Evolutionary conservation across 2,888 invertebrate species (phyloP).

Genomic region (Tenthredo amoena): DNA sequence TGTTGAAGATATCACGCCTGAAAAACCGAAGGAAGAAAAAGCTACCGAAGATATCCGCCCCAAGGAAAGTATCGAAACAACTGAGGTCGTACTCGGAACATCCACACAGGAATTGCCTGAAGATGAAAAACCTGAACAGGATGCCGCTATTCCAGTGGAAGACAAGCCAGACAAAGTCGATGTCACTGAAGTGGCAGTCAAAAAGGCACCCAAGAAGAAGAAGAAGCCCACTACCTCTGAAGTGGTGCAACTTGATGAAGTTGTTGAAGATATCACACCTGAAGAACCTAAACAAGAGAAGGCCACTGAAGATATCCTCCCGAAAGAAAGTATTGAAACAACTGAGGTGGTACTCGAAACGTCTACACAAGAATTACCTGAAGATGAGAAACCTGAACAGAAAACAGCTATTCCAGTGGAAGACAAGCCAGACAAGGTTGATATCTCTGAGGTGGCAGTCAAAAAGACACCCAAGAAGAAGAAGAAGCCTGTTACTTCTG

Average conservation of each 20-base stretch:
- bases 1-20: slow-evolving; percentile 63
- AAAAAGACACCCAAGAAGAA: slow-evolving; percentile 72
- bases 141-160: slow-evolving; percentile 61
- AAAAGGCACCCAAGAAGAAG: slow-evolving; percentile 62
- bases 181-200: slow-evolving; percentile 55
- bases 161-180: slow-evolving; percentile 57
- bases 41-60: slow-evolving; percentile 61
- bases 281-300: slow-evolving; percentile 62
- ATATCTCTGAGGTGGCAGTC: slow-evolving; percentile 55
- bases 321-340: slow-evolving; percentile 59
- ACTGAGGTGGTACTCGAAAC: slow-evolving; percentile 61
- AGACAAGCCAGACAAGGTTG: slow-evolving; percentile 53
- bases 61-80: slow-evolving; percentile 59
- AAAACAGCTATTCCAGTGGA: slow-evolving; percentile 53
- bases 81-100: slow-evolving; percentile 55
- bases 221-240: slow-evolving; percentile 52
- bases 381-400: slow-evolving; percentile 57
- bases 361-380: slow-evolving; percentile 60
- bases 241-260: slow-evolving; percentile 29
- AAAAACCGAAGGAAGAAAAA: slow-evolving; percentile 63
- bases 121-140: slow-evolving; percentile 61
- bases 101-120: slow-evolving; percentile 60
- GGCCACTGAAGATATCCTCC: slow-evolving; percentile 25
- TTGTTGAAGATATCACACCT: not conserved
- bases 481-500: slow-evolving; percentile 65